These are phyloP conservation scores for Aproaerema taeniolella DNA, from an alignment of 2,888 invertebrate genomes.

Conservation along the genomic window DNA sequence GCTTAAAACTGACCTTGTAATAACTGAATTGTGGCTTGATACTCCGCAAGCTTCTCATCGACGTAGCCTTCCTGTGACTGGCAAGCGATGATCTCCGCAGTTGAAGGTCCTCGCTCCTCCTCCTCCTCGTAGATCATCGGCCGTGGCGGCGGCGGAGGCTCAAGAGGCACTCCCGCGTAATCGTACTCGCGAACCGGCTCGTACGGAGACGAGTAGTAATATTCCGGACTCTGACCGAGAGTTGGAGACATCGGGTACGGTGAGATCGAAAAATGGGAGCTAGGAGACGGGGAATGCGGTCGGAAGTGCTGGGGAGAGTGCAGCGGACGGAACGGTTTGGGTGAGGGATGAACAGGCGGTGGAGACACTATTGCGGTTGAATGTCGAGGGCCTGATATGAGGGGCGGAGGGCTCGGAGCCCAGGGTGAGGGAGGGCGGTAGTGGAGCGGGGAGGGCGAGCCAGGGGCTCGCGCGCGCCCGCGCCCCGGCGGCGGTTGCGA, in stretches of 20 bases:
- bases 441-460: conserved; percentile 78
- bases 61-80: conserved; percentile 97
- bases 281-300: conserved; percentile 67
- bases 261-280: conserved; percentile 70
- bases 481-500: conserved; percentile 72
- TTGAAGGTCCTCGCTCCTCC: conserved; percentile 88
- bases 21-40: conserved; percentile 93
- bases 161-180: conserved; percentile 86
- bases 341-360: conserved; percentile 76
- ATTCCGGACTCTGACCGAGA: conserved; percentile 79
- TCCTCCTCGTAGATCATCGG: conserved; percentile 81
- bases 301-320: conserved; percentile 63
- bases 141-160: conserved; percentile 85
- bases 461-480: conserved; percentile 62
- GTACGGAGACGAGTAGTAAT: conserved; percentile 77
- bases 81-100: conserved; percentile 94
- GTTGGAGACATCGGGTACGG: conserved; percentile 76
- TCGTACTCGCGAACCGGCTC: conserved; percentile 80
- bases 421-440: conserved; percentile 87
- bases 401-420: conserved; percentile 85
- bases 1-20: conserved; percentile 92
- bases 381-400: conserved; percentile 79
- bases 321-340: conserved; percentile 66
- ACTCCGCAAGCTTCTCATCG: conserved; percentile 95
- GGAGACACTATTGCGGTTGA: conserved; percentile 74